Evolutionary conservation across 2,113 vertebrate genomes (phyloP).

Genomic region (Dicerorhinus sumatrensis): DNA sequence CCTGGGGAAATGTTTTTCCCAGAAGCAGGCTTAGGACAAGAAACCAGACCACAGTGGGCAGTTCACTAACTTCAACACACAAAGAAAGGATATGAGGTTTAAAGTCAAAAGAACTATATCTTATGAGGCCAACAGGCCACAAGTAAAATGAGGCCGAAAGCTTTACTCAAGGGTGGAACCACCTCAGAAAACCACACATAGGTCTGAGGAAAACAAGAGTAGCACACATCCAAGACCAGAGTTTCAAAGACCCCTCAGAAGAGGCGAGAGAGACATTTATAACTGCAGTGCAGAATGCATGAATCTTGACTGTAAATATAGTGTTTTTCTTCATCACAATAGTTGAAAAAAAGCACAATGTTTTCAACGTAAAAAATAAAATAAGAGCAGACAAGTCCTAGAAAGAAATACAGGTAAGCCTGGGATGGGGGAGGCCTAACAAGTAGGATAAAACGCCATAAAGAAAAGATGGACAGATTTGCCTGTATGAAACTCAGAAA

Average conservation of each 20-base stretch:
- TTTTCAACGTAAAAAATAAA: background rate
- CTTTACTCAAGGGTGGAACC: background rate
- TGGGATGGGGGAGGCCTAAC: background rate
- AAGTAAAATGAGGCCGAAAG: background rate
- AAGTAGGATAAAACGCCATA: background rate
- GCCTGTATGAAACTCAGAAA: background rate
- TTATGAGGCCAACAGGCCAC: background rate
- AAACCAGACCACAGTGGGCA: background rate
- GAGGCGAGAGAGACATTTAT: background rate
- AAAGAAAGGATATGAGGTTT: background rate
- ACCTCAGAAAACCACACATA: background rate
- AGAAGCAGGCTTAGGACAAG: background rate
- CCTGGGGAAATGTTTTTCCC: background rate
- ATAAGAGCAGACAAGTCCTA: background rate
- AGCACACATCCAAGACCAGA: background rate
- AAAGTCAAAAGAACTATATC: background rate
- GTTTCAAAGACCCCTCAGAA: background rate
- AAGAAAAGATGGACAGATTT: background rate
- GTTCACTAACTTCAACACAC: background rate
- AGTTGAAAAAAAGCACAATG: background rate
- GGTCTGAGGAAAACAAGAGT: background rate
- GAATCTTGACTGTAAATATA: background rate
- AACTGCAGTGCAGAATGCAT: background rate
- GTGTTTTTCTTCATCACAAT: background rate
- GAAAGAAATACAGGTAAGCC: background rate